Base-by-base conservation (phyloP, 2,797 vertebrate species). In the Babyrousa celebensis region DNA sequence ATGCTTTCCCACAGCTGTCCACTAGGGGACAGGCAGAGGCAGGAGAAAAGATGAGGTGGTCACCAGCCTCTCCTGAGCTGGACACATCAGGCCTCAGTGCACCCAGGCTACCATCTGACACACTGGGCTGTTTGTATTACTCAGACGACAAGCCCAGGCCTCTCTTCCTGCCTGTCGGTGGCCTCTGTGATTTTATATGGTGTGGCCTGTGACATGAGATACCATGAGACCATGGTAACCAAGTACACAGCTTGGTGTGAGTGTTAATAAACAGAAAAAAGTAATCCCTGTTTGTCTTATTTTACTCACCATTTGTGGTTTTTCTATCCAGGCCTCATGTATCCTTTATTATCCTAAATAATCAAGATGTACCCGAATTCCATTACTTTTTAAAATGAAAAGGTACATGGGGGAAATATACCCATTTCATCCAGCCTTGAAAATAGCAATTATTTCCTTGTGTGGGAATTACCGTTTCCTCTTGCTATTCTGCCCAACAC, bases 1-100 rank as follows among this genome's bases (percentile, higher is more conserved):
- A 0, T 3, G 6, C 67, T 65, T 84, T 86, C 8, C 80, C 54
- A 6, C 0, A 1, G 12, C 4, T 23, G 18, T 70, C 97, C 97
- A 93, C 97, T 72, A 96, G 97, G 96, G 92, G 96, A 97, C 96
- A 97, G 95, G 89, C 92, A 21, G 94, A 89, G 83, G 92, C 96
- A 83, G 21, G 84, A 85, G 95, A 78, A 85, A 70, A 36, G 4
- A 3, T 1, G 58, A 29, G 54, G 12, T 6, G 4, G 23, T 3
- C 0, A 43, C 21, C 2, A 0, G 12, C 0, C 9, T 36, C 74
- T 52, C 65, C 12, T 0, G 14, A 63, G 58, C 27, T 56, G 16
- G 21, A 16, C 82, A 58, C 48, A 0, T 16, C 63, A 54, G 70
- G 58, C 43, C 1, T 5, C 21, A 0, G 18, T 1, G 15, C 54